Conservation (phyloP, 2,797 vertebrate species). For the Hemitrygon akajei region DNA sequence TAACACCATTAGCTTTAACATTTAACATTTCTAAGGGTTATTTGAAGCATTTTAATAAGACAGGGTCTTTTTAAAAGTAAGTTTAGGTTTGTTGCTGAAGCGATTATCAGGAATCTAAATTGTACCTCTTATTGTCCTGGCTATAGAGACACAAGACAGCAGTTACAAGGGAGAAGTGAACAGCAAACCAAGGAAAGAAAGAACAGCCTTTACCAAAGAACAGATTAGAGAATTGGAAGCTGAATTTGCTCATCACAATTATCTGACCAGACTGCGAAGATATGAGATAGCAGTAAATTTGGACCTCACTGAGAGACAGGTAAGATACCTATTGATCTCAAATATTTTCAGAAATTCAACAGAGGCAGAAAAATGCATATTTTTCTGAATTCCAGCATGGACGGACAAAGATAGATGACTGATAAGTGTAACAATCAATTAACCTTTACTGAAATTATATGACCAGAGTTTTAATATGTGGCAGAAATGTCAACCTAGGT, state of each 20-base stretch:
- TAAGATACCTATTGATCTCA: slow-evolving; percentile 50
- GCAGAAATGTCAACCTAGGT: neutral
- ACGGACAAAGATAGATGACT: neutral
- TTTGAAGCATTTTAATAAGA: neutral
- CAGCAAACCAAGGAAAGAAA: slow-evolving; percentile 96
- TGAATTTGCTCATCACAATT: slow-evolving; percentile 98
- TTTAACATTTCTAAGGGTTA: neutral
- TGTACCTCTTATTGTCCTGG: slow-evolving; percentile 49
- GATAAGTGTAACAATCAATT: neutral
- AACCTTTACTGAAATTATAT: neutral
- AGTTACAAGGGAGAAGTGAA: slow-evolving; percentile 94
- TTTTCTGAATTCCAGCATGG: neutral
- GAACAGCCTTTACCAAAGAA: slow-evolving; percentile 98
- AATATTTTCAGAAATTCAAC: neutral
- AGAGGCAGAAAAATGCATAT: neutral
- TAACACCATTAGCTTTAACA: neutral
- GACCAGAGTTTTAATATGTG: neutral
- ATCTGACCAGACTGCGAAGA: slow-evolving; percentile 91
- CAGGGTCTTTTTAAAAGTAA: neutral
- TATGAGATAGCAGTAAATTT: slow-evolving; percentile 98
- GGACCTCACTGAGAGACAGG: slow-evolving; percentile 98
- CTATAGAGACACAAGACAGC: slow-evolving; percentile 92
- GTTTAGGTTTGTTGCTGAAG: neutral
- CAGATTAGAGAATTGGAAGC: slow-evolving; percentile 97
- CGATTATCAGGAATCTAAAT: neutral